These are phyloP conservation scores for Mungos mungo DNA, from an alignment of 2,113 vertebrate species.

Conservation along the genomic window DNA sequence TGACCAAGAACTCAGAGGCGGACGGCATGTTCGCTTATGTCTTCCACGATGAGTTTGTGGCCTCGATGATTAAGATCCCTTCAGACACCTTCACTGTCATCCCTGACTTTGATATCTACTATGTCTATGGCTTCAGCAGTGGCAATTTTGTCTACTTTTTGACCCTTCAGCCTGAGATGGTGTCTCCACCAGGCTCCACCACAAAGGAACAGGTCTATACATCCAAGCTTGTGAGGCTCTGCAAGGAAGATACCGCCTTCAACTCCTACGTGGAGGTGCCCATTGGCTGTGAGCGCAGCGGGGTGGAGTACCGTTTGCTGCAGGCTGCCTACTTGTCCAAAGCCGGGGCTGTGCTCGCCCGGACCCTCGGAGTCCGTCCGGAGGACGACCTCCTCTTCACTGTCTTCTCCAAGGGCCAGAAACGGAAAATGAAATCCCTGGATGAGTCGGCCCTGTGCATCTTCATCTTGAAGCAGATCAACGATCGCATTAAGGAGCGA, in stretches of 20 bases:
- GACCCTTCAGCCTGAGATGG: constrained; percentile 98
- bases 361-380: constrained; percentile 89
- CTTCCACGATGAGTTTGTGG: constrained; percentile 98
- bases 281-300: constrained; percentile 93
- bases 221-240: constrained; percentile 97
- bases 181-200: constrained; percentile 92
- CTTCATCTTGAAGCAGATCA: constrained; percentile 96
- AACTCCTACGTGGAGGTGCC: constrained; percentile 99
- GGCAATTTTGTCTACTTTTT: constrained; percentile 98
- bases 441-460: constrained; percentile 97
- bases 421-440: constrained; percentile 94
- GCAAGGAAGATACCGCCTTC: constrained; percentile 97
- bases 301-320: constrained; percentile 95
- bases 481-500: constrained; percentile 96
- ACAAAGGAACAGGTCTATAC: constrained; percentile 97
- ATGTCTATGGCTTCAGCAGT: constrained; percentile 97
- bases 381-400: constrained; percentile 97
- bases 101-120: constrained; percentile 98
- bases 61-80: constrained; percentile 99
- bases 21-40: constrained; percentile 99
- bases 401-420: constrained; percentile 98
- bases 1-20: constrained; percentile 96
- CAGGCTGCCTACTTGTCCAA: constrained; percentile 97
- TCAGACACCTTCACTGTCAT: constrained; percentile 98
- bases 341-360: constrained; percentile 92